These are phyloP conservation scores for Aptenodytes patagonicus DNA, from an alignment of 2,113 vertebrate genomes.

Conservation along the genomic window DNA sequence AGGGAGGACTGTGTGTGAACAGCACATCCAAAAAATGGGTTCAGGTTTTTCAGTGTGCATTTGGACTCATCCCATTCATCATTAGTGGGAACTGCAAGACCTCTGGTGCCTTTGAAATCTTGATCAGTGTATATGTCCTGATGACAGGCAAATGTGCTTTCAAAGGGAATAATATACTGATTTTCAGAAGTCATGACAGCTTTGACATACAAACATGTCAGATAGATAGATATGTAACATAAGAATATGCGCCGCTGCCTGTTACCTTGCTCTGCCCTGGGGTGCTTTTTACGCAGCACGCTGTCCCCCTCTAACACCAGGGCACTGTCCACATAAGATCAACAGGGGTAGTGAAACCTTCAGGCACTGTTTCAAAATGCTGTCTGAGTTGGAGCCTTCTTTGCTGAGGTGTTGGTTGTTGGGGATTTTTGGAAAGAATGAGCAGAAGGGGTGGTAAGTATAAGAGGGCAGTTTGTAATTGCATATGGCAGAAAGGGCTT, in stretches of 20 bases:
- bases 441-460: neutral
- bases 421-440: neutral
- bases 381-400: neutral
- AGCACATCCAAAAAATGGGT: neutral
- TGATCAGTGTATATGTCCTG: neutral
- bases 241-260: neutral
- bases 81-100: neutral
- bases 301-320: neutral
- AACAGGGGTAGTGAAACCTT: neutral
- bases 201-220: neutral
- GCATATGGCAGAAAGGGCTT: neutral
- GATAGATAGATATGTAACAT: neutral
- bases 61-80: neutral
- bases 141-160: neutral
- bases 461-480: neutral
- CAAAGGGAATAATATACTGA: conserved; percentile 3
- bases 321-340: neutral
- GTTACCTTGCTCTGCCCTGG: neutral
- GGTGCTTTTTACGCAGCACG: neutral
- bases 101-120: neutral
- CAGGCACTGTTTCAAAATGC: neutral
- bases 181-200: conserved; percentile 17
- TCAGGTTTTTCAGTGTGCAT: neutral
- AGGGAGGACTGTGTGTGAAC: neutral
- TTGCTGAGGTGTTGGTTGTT: neutral